These are phyloP conservation scores for Gobio occitaniae DNA, from an alignment of 2,797 vertebrate genomes.

Conservation along the genomic window DNA sequence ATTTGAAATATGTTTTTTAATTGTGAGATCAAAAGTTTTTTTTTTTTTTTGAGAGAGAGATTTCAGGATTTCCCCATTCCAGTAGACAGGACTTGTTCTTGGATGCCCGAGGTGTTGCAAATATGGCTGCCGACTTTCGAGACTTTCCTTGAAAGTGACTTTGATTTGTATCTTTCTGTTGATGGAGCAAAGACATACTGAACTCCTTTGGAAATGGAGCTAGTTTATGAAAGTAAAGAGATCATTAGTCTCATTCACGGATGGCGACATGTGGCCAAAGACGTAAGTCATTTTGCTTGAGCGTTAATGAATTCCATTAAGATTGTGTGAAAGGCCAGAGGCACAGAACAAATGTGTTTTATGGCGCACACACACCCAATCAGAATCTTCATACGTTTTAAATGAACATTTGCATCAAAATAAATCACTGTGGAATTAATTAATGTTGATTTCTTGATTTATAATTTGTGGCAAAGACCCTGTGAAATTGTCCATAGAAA, in stretches of 20 bases:
- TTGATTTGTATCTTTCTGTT: slow-evolving; percentile 18
- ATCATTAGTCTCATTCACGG: slow-evolving; percentile 28
- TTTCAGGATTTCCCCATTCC: too few relatives aligned
- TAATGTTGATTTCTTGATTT: slow-evolving; percentile 17
- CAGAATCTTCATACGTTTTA: neutral
- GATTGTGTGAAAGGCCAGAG: slow-evolving; percentile 33
- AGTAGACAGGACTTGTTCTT: neutral
- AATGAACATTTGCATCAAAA: slow-evolving; percentile 31
- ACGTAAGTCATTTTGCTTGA: slow-evolving; percentile 23
- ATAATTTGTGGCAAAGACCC: neutral
- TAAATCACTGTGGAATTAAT: slow-evolving; percentile 12
- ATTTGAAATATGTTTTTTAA: neutral
- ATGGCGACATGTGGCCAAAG: slow-evolving; percentile 28
- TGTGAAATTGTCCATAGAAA: slow-evolving; percentile 9
- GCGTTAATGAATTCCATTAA: slow-evolving; percentile 53
- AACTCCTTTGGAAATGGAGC: neutral
- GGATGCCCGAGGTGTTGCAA: neutral
- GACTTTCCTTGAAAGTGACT: neutral
- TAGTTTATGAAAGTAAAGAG: neutral
- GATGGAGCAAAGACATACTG: neutral
- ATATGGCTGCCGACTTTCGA: neutral
- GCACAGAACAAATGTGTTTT: slow-evolving; percentile 23
- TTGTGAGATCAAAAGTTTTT: neutral
- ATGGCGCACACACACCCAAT: neutral
- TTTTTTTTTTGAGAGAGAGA: neutral